phyloP scores from a whole-genome alignment of 2,888 invertebrate species.

The Himalopsyche tibetana region DNA sequence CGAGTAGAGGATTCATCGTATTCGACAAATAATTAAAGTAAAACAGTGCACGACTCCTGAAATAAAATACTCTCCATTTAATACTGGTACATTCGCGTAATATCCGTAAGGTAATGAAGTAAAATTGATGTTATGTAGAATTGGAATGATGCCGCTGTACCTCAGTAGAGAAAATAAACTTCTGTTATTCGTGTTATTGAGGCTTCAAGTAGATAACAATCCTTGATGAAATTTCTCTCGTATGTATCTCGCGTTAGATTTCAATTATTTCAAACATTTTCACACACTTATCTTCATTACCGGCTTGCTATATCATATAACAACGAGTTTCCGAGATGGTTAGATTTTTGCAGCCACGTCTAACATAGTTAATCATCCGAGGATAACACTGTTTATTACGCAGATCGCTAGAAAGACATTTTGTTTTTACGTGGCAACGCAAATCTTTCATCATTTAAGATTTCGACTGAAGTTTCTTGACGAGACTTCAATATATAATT shows the following conservation, averaged over 20 bases:
- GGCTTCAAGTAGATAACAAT: slow-evolving; percentile 27
- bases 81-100: slow-evolving; percentile 32
- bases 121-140: slow-evolving; percentile 51
- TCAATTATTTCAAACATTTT: slow-evolving; percentile 37
- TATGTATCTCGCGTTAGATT: slow-evolving; percentile 38
- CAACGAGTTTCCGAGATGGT: slow-evolving; percentile 23
- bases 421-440: too few species aligned
- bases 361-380: not conserved
- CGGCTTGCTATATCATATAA: not conserved
- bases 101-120: slow-evolving; percentile 56
- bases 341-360: not conserved
- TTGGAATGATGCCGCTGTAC: slow-evolving; percentile 2
- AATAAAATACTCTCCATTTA: slow-evolving; percentile 17
- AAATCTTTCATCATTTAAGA: too few species aligned
- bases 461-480: too few species aligned
- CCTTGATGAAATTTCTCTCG: slow-evolving; percentile 36
- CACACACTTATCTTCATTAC: slow-evolving; percentile 38
- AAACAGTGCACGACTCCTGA: not conserved
- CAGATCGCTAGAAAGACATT: too few species aligned
- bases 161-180: slow-evolving; percentile 43
- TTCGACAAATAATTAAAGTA: too few species aligned
- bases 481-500: too few species aligned
- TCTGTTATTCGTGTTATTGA: slow-evolving; percentile 37
- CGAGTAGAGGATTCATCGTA: too few species aligned
- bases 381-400: too few species aligned